A percentile compares a stretch with the other conserved stretches of the same genome.
phyloP scores from a whole-genome alignment of 2,113 vertebrate genomes.

The Tretioscincus oriximinensis region DNA sequence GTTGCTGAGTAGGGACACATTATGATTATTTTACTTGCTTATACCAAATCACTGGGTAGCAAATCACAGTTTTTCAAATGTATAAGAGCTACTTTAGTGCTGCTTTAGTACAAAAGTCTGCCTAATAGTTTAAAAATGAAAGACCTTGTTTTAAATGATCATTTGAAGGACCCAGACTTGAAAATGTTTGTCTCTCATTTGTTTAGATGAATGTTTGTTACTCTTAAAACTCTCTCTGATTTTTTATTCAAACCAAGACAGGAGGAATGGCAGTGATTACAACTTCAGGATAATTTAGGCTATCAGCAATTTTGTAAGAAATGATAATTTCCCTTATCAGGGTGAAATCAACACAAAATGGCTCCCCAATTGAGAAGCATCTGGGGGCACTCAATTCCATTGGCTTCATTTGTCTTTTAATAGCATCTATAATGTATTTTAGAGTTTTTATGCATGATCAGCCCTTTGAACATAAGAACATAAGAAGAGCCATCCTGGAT shows the following conservation, averaged over 20 bases:
- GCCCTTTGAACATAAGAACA: no score
- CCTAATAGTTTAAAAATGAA: neutral
- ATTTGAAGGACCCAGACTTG: neutral
- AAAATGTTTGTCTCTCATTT: neutral
- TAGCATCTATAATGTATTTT: neutral
- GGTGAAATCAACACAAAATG: neutral
- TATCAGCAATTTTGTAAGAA: neutral
- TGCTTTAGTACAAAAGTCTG: neutral
- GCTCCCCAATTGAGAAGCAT: neutral
- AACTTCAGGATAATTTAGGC: neutral
- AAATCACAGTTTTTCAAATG: neutral
- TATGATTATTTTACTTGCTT: neutral
- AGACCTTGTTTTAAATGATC: neutral
- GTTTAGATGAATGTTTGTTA: neutral
- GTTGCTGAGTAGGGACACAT: conserved; percentile 3
- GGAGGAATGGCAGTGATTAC: neutral
- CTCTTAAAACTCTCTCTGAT: neutral
- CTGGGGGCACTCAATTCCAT: neutral
- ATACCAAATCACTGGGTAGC: neutral
- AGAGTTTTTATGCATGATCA: neutral
- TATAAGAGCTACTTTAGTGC: neutral
- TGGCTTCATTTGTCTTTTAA: neutral
- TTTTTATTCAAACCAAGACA: conserved; percentile 1
- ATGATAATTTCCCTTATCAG: neutral
- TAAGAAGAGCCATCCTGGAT: no score